Conservation (phyloP, 1,140 invertebrate species). For the Micrasema longulum region DNA sequence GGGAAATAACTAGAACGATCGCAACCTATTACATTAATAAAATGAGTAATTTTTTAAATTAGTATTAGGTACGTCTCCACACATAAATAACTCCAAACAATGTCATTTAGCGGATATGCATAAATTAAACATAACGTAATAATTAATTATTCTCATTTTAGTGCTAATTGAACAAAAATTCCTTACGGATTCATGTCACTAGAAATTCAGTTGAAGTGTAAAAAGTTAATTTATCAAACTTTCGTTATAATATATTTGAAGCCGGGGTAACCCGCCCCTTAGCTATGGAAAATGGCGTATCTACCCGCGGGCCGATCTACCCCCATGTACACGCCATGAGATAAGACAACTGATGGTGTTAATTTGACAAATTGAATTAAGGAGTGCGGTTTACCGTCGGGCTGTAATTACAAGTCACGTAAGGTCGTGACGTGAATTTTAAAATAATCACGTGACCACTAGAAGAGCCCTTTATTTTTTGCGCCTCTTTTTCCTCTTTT, state of each 20-base stretch:
- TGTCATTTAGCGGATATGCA: too few relatives aligned
- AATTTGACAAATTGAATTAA: slow-evolving; percentile 54
- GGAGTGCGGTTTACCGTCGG: slow-evolving; percentile 44
- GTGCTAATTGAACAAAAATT: too few relatives aligned
- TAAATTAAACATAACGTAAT: too few relatives aligned
- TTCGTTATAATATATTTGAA: slow-evolving; percentile 7
- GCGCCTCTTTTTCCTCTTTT: background rate
- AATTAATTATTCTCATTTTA: too few relatives aligned
- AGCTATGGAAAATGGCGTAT: background rate
- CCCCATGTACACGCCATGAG: slow-evolving; percentile 30
- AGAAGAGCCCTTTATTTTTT: background rate
- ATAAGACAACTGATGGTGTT: slow-evolving; percentile 51
- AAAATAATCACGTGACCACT: slow-evolving; percentile 40
- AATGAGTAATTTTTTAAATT: too few relatives aligned
- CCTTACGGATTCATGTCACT: too few relatives aligned
- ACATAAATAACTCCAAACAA: too few relatives aligned
- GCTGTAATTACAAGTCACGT: slow-evolving; percentile 44
- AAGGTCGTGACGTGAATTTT: slow-evolving; percentile 41
- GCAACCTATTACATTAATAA: too few relatives aligned
- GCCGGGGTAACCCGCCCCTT: background rate
- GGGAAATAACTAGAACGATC: too few relatives aligned
- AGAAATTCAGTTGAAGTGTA: too few relatives aligned
- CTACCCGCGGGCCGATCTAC: background rate
- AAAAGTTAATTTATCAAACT: too few relatives aligned
- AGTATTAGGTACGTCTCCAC: too few relatives aligned